These are phyloP conservation scores for Rhinopomastus cyanomelas DNA, from an alignment of 2,113 vertebrate genomes.

Conservation along the genomic window DNA sequence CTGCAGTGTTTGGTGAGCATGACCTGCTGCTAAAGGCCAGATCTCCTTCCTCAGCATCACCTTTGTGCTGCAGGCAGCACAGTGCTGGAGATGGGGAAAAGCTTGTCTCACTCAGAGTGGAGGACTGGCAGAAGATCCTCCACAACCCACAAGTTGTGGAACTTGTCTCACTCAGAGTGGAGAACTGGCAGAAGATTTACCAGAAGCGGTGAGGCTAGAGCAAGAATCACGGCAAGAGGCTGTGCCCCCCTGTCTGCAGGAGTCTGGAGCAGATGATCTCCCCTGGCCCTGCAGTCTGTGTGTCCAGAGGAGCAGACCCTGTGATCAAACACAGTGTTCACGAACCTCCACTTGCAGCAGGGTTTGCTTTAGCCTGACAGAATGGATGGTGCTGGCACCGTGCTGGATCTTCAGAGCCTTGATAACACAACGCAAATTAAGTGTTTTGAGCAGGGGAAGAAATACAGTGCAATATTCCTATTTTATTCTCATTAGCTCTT, in stretches of 20 bases:
- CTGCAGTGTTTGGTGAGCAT: background rate
- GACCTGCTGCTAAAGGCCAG: background rate
- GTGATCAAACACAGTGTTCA: accelerated
- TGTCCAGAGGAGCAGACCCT: accelerated
- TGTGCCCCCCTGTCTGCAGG: background rate
- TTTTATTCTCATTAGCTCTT: constrained; percentile 4
- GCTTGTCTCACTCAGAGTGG: no score
- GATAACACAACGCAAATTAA: background rate
- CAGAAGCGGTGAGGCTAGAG: background rate
- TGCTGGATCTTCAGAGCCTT: background rate
- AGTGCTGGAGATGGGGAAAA: background rate
- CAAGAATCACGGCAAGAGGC: background rate
- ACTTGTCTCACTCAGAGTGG: no score
- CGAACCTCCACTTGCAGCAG: accelerated
- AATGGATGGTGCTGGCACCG: background rate
- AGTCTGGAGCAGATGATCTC: background rate
- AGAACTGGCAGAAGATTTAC: background rate
- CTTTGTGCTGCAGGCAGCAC: background rate
- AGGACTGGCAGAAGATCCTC: background rate
- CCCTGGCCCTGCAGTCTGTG: background rate
- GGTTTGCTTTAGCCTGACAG: background rate
- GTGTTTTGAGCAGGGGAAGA: background rate
- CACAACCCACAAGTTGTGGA: background rate
- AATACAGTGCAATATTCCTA: background rate
- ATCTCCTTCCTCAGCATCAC: background rate